These are phyloP conservation scores for Siphlonurus alternatus DNA, from an alignment of 2,888 invertebrate genomes.

Conservation along the genomic window DNA sequence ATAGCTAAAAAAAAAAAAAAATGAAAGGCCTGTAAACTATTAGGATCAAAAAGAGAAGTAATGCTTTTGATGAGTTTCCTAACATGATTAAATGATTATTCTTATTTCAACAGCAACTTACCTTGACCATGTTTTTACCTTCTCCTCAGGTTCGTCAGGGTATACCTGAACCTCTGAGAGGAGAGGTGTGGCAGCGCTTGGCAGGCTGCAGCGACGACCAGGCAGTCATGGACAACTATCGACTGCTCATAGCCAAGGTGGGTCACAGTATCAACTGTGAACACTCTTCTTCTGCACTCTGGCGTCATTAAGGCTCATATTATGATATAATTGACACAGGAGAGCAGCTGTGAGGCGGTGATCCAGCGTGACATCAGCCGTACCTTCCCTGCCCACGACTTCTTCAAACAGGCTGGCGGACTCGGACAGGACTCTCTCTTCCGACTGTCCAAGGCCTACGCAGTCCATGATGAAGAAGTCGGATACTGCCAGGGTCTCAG, in stretches of 20 bases:
- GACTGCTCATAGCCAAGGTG: constrained; percentile 83
- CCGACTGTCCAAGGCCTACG: constrained; percentile 92
- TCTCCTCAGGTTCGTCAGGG: constrained; percentile 35
- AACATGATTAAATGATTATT: too few species aligned
- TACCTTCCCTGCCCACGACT: constrained; percentile 97
- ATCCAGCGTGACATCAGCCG: constrained; percentile 94
- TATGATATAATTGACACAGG: too few species aligned
- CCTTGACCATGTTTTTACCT: too few species aligned
- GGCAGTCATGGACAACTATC: constrained; percentile 80
- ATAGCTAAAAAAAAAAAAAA: too few species aligned
- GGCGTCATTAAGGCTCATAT: too few species aligned
- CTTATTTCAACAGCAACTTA: too few species aligned
- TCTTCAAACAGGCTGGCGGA: constrained; percentile 90
- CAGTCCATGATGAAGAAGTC: constrained; percentile 92
- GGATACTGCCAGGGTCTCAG: constrained; percentile 98
- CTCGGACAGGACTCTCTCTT: constrained; percentile 91
- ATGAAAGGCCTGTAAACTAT: too few species aligned
- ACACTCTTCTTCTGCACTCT: too few species aligned
- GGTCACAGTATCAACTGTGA: too few species aligned
- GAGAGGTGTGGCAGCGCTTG: constrained; percentile 94
- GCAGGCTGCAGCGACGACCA: constrained; percentile 71
- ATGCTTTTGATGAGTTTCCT: too few species aligned
- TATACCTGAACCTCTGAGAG: constrained; percentile 89
- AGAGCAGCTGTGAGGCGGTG: constrained; percentile 85
- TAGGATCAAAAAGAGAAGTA: too few species aligned